Base-by-base conservation (phyloP, 2,888 invertebrate species). In the Rhogogaster chlorosoma region DNA sequence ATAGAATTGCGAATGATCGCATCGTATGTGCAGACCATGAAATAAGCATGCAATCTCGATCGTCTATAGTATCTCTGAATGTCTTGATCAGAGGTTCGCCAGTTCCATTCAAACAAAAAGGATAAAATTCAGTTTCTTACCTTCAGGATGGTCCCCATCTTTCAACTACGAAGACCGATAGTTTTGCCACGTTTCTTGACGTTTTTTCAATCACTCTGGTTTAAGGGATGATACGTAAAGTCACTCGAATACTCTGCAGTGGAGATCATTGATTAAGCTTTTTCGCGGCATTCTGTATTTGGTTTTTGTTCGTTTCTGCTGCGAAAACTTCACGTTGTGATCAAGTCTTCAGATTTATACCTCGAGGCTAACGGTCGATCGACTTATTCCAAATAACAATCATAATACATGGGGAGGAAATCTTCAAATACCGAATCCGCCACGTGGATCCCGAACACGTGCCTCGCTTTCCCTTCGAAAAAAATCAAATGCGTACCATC, bases 401-500 rank as follows among this genome's bases (percentile, higher is more conserved):
- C 32, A 32, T 67, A 61, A 38, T 22, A 32, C 7, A 12, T 6
- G 12, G 29, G 15, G 26, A 67, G 9, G 5, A 29, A 29, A 29
- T 0, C 9, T 67, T 12, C n/a, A n/a, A 12, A 26, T 61, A 61
- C 26, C 26, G 1, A 61, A 61, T 61, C 26, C 3, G 61, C 26
- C 67, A 67, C 67, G 67, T 67, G 67, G 67, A 18, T 61, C 4
- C 67, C 12, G 6, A 32, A 18, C 67, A 67, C 32, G 67, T 67
- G 67, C 29, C 29, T 32, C 32, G 61, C 9, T 12, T 18, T 67
- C 7, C 4, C 5, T 32, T 32, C 32, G 3, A 10, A 67, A 77
- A 53, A 49, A 15, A 53, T 49, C 29, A 29, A 2, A 73, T 18
- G 2, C 9, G 73, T 42, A 64, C 84, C 83, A 89, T 89, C 88